Conservation (phyloP, 2,888 invertebrate species). For the Megalurothrips usitatus region DNA sequence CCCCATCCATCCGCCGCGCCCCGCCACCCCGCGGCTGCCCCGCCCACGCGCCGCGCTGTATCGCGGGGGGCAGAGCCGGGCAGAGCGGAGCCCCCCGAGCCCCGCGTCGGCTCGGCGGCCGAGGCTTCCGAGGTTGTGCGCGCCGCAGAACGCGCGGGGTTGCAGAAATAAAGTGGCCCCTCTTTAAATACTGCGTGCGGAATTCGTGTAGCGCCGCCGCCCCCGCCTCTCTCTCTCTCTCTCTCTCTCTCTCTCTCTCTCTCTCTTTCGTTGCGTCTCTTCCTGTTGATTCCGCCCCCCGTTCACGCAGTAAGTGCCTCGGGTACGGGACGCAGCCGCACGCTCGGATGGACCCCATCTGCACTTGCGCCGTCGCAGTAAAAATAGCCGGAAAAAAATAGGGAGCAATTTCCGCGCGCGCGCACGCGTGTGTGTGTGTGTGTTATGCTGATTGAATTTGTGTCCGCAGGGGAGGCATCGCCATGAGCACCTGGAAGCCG, state of each 20-base stretch:
- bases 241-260: not conserved
- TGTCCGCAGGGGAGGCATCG: slow-evolving; percentile 69
- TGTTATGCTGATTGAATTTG: too few relatives aligned
- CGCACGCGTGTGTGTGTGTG: not conserved
- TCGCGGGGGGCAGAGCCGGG: not conserved
- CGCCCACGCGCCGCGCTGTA: too few relatives aligned
- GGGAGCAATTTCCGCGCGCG: not conserved
- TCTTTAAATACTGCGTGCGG: slow-evolving; percentile 24
- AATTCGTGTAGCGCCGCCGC: slow-evolving; percentile 17
- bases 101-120: not conserved
- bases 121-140: not conserved
- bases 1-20: not conserved
- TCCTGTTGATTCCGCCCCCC: not conserved
- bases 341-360: not conserved
- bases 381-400: not conserved
- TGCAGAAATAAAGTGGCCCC: slow-evolving; percentile 13
- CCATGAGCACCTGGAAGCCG: slow-evolving; percentile 81
- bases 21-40: not conserved
- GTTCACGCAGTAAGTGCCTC: not conserved
- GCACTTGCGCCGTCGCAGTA: not conserved
- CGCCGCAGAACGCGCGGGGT: not conserved
- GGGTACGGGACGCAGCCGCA: not conserved
- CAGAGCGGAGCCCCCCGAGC: not conserved
- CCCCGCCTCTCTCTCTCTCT: slow-evolving; percentile 6
- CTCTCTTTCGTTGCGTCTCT: not conserved